phyloP scores from a whole-genome alignment of 2,797 vertebrate genomes.

The Rhadinocentrus ornatus region DNA sequence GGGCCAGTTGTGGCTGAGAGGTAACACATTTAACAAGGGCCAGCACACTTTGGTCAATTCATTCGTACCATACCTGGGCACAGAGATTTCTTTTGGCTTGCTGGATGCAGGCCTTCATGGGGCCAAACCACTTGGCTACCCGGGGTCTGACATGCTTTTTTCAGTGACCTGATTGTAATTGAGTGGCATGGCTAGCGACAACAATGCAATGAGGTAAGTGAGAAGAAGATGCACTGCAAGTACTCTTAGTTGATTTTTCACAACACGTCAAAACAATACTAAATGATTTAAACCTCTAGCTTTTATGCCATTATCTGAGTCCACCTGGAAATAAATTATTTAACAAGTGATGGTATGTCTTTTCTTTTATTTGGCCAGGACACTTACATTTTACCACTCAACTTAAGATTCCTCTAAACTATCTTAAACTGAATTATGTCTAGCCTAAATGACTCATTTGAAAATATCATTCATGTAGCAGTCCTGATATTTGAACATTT shows the following conservation, averaged over 20 bases:
- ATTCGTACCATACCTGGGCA: background rate
- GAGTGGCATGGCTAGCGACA: background rate
- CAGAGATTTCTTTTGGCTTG: background rate
- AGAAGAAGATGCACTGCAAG: constrained; percentile 31
- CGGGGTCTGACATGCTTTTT: background rate
- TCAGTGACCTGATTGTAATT: background rate
- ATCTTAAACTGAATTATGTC: constrained; percentile 44
- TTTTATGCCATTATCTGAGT: constrained; percentile 65
- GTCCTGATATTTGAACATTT: constrained; percentile 19
- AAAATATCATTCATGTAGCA: constrained; percentile 22
- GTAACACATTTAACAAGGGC: background rate
- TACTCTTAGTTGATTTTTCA: constrained; percentile 56
- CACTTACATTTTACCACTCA: constrained; percentile 34
- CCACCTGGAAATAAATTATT: constrained; percentile 69
- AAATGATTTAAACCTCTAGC: constrained; percentile 66
- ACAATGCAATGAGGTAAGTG: constrained; percentile 12
- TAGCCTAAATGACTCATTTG: constrained; percentile 34
- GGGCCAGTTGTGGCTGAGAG: background rate
- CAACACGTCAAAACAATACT: constrained; percentile 50
- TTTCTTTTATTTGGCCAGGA: constrained; percentile 36
- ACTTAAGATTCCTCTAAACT: constrained; percentile 19
- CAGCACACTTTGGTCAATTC: background rate
- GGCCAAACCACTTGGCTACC: background rate
- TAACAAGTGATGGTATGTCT: constrained; percentile 52
- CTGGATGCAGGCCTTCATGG: background rate